Evolutionary conservation across 1,140 invertebrate genomes (phyloP).

Genomic region (Lepidotrigona ventralis): DNA sequence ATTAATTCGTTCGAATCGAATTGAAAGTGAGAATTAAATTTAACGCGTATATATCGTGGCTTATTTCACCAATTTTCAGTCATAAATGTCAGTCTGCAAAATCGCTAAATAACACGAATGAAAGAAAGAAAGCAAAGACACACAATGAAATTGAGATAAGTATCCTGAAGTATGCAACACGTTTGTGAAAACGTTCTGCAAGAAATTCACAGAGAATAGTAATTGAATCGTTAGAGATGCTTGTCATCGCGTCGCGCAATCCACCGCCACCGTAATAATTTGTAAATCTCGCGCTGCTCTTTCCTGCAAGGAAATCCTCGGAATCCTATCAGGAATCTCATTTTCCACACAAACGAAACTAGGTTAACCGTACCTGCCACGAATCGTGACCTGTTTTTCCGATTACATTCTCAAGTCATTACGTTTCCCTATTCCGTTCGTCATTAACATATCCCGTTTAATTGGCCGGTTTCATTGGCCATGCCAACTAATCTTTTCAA

Average conservation of each 20-base stretch:
- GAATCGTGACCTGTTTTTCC: conserved; percentile 32
- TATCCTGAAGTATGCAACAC: neutral
- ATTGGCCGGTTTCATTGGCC: neutral
- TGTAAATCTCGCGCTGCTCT: neutral
- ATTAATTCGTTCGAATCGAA: neutral
- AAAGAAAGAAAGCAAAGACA: neutral
- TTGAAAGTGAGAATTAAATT: neutral
- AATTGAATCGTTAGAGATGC: neutral
- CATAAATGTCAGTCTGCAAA: no score
- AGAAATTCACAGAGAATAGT: neutral
- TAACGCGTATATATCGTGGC: no score
- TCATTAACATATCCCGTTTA: conserved; percentile 21
- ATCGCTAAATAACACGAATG: no score
- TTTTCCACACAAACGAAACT: conserved; percentile 51
- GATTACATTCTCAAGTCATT: conserved; percentile 38
- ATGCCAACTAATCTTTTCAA: neutral
- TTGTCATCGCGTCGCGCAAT: neutral
- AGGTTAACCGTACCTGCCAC: conserved; percentile 13
- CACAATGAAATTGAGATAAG: neutral
- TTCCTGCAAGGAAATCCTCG: neutral
- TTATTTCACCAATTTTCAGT: neutral
- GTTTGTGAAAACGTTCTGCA: no score
- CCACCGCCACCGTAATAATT: neutral
- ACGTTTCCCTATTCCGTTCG: conserved; percentile 16
- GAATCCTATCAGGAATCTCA: neutral